Base-by-base conservation (phyloP, 2,888 invertebrate species). In the Bugula neritina region DNA sequence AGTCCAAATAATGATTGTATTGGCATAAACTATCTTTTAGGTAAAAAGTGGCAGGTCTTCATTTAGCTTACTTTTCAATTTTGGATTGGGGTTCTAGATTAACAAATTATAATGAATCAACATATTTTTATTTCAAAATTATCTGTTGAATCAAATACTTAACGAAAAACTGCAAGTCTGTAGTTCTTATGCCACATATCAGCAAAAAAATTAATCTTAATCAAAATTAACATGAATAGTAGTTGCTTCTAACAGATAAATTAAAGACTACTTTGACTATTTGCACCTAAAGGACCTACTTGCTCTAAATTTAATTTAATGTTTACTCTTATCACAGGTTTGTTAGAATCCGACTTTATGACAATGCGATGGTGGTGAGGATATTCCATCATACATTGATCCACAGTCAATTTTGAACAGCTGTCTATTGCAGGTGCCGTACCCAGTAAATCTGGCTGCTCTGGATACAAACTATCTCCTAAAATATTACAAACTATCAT, bases 381-480 rank as follows among this genome's bases (percentile, higher is more conserved):
- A 69, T 72, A 74, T 69, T 75, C 74, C 1, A 43, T 29, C 13
- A 73, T 73, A 43, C 80, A 72, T 69, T 80, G 79, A 17, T 75
- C 76, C n/a, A 79, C 54, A n/a, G 77, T 77, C 52, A 74, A 75
- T 10, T 75, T 57, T 52, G 77, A 74, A 31, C 43, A 43, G 10
- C 10, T 43, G 27, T 75, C 73, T 23, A 76, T 72, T 23, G 71
- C 71, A 23, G 77, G 75, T 1, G 72, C 71, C 25, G 75, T 74
- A 1, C 80, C 81, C 23, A 77, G 75, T 71, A 77, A 71, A 74
- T 82, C 80, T 35, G 80, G 80, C 1, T 78, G 75, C 29, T 76
- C 75, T 31, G 83, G 82, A 73, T 82, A 84, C 29, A 80, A 73
- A 54, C 81, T 81, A 77, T 84, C 84, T 29, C 83, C 83, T 83